These are phyloP conservation scores for Sebastes fasciatus DNA, from an alignment of 2,113 vertebrate genomes.

Conservation along the genomic window DNA sequence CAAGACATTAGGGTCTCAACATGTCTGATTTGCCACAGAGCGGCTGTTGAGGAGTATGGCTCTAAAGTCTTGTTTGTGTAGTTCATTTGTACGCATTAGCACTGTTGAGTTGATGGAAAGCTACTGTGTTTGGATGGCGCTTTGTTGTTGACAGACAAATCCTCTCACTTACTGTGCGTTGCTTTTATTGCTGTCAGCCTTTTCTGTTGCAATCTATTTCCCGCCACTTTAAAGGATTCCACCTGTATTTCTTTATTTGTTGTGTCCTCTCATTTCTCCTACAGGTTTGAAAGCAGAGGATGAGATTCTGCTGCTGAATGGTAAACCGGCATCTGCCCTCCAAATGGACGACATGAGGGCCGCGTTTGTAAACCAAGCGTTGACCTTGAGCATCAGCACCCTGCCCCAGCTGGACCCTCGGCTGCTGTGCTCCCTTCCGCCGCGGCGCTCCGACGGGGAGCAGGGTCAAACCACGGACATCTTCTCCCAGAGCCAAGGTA, in stretches of 20 bases:
- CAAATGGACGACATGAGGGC: slow-evolving; percentile 88
- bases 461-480: slow-evolving; percentile 83
- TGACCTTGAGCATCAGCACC: slow-evolving; percentile 88
- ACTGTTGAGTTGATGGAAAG: slow-evolving; percentile 14
- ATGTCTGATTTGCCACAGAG: slow-evolving; percentile 34
- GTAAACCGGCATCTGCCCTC: slow-evolving; percentile 85
- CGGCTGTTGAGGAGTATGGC: slow-evolving; percentile 14
- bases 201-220: not conserved
- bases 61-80: slow-evolving; percentile 13
- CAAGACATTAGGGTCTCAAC: slow-evolving; percentile 42
- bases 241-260: no score
- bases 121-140: not conserved
- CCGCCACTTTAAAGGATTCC: not conserved
- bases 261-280: not conserved
- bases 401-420: slow-evolving; percentile 81
- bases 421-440: slow-evolving; percentile 80
- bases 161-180: not conserved
- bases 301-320: slow-evolving; percentile 92
- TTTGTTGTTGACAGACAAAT: not conserved
- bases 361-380: slow-evolving; percentile 84
- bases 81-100: slow-evolving; percentile 33
- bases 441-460: slow-evolving; percentile 84
- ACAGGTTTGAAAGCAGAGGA: slow-evolving; percentile 91
- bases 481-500: slow-evolving; percentile 89
- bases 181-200: not conserved